phyloP scores from a whole-genome alignment of 1,140 invertebrate species.

The Hyphantria cunea region DNA sequence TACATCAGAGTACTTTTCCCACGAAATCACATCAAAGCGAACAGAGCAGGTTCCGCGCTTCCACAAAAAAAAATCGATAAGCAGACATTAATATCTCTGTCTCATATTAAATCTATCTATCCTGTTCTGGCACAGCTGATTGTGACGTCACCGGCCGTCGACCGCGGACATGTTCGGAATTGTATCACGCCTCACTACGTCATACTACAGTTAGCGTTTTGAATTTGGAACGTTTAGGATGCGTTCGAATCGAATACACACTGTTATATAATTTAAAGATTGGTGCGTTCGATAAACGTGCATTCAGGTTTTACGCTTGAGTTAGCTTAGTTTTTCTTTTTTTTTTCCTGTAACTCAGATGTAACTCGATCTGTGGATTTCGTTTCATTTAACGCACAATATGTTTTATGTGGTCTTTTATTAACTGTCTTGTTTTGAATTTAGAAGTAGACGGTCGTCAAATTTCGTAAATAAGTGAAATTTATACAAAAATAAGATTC shows the following conservation, averaged over 20 bases:
- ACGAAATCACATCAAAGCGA: neutral
- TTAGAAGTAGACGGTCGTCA: too few relatives aligned
- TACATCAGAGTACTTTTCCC: too few relatives aligned
- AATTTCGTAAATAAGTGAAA: too few relatives aligned
- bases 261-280: neutral
- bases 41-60: neutral
- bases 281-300: neutral
- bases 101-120: constrained; percentile 24
- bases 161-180: constrained; percentile 48
- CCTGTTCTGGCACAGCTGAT: constrained; percentile 61
- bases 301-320: neutral
- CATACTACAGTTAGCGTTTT: constrained; percentile 40
- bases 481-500: too few relatives aligned
- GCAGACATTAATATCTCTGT: neutral
- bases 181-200: constrained; percentile 58
- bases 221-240: constrained; percentile 40
- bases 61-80: too few relatives aligned
- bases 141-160: constrained; percentile 67
- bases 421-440: too few relatives aligned
- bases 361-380: too few relatives aligned
- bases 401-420: too few relatives aligned
- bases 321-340: too few relatives aligned
- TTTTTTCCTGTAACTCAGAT: too few relatives aligned
- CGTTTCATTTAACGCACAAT: too few relatives aligned
- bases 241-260: neutral